Evolutionary conservation across 2,113 vertebrate genomes (phyloP), one percentile per base, ranked within the genome.

Genomic region (Epinephelus moara): DNA sequence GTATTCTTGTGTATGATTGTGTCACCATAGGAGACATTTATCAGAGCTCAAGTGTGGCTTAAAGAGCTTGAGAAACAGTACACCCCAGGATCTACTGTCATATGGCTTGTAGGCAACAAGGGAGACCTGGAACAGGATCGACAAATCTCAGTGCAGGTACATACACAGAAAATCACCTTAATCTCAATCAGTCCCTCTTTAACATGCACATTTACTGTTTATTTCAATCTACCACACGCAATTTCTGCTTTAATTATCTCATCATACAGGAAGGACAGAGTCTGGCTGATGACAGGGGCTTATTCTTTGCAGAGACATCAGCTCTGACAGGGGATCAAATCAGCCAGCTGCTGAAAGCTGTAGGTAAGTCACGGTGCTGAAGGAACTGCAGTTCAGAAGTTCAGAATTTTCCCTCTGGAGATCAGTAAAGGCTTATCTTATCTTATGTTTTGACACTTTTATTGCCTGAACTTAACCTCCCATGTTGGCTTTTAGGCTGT

Each of bases 21-120:
- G 57, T 70, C 52, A 17, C 75, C 18, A 7, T 19, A 96, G 95
- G 80, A 95, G 70, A 93, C 94, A 0, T 85, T 97, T 25, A 27
- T 33, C 45, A 95, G 92, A 86, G 96, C 92, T 5, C 96, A 95
- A 82, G 21, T 94, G 59, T 97, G 96, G 96, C 92, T 97, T 63
- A 82, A 37, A 61, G 96, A 97, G 62, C 90, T 97, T 37, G 93
- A 96, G 91, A 93, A 94, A 56, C 95, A 92, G n/a, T 86, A 91
- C 23, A 57, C 75, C 4, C 91, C 87, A 0, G 72, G 91, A 5
- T 95, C 96, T 21, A 95, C 95, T 0, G 89, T 96, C 74, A 80
- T 96, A 1, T 94, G 92, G 80, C 92, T 97, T 85, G 94, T 97
- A 0, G 96, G 96, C 53, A 97, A 97, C 94, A 97, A 97, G 90